Evolutionary conservation across 2,797 vertebrate species (phyloP).

Genomic region (Margarornis squamiger): DNA sequence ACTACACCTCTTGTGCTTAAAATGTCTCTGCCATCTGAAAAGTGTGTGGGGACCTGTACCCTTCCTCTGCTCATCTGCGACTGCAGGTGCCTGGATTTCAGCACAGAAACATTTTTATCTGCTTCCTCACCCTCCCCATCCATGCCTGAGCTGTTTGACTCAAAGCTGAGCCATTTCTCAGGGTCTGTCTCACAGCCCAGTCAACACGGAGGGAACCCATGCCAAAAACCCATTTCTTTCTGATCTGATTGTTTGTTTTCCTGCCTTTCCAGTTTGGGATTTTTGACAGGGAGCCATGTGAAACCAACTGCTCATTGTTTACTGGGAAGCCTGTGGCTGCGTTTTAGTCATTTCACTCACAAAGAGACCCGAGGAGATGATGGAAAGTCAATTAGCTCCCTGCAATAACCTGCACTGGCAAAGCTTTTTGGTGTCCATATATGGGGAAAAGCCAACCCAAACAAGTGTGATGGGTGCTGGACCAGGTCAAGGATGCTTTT

Average conservation of each 20-base stretch:
- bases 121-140: background rate
- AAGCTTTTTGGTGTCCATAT: background rate
- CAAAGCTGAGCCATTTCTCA: slow-evolving; percentile 38
- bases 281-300: slow-evolving; percentile 64
- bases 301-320: slow-evolving; percentile 68
- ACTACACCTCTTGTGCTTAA: background rate
- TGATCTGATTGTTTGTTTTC: slow-evolving; percentile 69
- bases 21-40: slow-evolving; percentile 19
- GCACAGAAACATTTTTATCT: background rate
- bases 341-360: background rate
- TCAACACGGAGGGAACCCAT: background rate
- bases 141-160: slow-evolving; percentile 1
- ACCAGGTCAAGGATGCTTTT: background rate
- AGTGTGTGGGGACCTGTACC: background rate
- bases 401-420: background rate
- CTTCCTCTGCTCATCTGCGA: background rate
- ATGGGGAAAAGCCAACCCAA: background rate
- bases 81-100: background rate
- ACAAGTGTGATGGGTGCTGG: background rate
- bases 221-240: slow-evolving; percentile 56
- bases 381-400: slow-evolving; percentile 15
- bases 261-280: slow-evolving; percentile 64
- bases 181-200: slow-evolving; percentile 72
- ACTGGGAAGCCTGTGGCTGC: slow-evolving; percentile 26
- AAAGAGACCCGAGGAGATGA: background rate